Evolutionary conservation across 2,113 vertebrate genomes (phyloP), one percentile per base, ranked within the genome.

Genomic region (Meleagris gallopavo): DNA sequence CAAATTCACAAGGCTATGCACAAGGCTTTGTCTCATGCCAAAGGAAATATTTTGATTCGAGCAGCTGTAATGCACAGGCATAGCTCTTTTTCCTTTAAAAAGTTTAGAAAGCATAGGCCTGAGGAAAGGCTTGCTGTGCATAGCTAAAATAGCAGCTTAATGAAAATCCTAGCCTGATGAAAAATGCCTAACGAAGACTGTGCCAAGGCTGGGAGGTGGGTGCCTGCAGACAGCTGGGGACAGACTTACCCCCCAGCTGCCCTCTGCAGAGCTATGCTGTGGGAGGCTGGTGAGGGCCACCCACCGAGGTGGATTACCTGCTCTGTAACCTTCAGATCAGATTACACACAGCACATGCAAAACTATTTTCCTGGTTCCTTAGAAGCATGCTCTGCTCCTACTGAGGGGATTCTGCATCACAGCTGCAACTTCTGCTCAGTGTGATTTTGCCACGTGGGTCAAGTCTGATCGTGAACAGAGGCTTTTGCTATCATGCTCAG

Each of bases 331-430:
- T 86, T 55, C 46, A 29, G 48, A 40, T 84, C 29, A 52, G 21
- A 50, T 61, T 36, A 46, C 18, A 22, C 0, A 1, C 27, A 73
- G 54, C 18, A 17, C 40, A 34, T 0, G 10, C 60, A 67, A 50
- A 79, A 43, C 55, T 24, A 13, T 84, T 48, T 16, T 48, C 34
- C 30, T 50, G 46, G 21, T 22, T 74, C 61, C 66, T 27, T n/a
- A 10, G 18, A 77, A 30, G 45, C 5, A 0, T 2, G 8, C 40
- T 45, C 19, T 54, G 67, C 75, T 75, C 20, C 12, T 2, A 1
- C 19, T 15, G 24, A 70, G 24, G 40, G 34, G 24, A 25, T 34
- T 46, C 11, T 2, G 30, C 72, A 55, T 38, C 34, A 30, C 34
- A 36, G 6, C 5, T 1, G 18, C 34, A 62, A 22, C 64, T 46